Evolutionary conservation across 2,888 invertebrate genomes (phyloP).

Genomic region (Pogonocherus hispidulus): DNA sequence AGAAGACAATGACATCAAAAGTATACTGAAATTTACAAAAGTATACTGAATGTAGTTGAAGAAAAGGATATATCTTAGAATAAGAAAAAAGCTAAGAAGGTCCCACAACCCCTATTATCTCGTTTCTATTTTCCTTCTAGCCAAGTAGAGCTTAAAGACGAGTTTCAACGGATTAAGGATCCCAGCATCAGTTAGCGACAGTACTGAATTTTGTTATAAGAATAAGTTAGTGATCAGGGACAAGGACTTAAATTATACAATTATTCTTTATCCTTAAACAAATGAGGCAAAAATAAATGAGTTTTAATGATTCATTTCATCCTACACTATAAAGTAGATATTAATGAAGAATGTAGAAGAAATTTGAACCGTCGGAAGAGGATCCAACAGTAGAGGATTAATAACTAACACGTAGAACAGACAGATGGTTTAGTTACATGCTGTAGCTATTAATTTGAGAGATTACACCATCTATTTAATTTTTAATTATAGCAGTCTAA

Average conservation of each 20-base stretch:
- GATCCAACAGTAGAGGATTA: slow-evolving; percentile 9
- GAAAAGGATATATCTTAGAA: not conserved
- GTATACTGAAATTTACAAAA: too few species aligned
- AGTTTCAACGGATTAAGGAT: slow-evolving; percentile 15
- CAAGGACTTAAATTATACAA: not conserved
- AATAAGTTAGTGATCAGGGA: slow-evolving; percentile 1
- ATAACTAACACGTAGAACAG: too few species aligned
- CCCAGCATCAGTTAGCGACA: slow-evolving; percentile 10
- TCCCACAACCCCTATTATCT: not conserved
- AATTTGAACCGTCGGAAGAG: not conserved
- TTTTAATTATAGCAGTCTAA: slow-evolving; percentile 39
- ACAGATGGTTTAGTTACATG: slow-evolving; percentile 21
- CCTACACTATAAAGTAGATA: not conserved
- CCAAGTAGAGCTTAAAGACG: not conserved
- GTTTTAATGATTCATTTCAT: slow-evolving; percentile 15
- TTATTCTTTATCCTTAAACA: slow-evolving; percentile 15
- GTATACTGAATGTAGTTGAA: too few species aligned
- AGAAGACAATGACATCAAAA: too few species aligned
- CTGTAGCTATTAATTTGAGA: slow-evolving; percentile 41
- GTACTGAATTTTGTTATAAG: slow-evolving; percentile 17
- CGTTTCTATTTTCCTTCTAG: not conserved
- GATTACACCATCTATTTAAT: slow-evolving; percentile 29
- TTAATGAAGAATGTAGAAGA: slow-evolving; percentile 3
- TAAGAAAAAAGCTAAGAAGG: not conserved
- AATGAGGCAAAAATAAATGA: not conserved